Conservation (phyloP, 2,888 invertebrate species). For the Orgyia antiqua region DNA sequence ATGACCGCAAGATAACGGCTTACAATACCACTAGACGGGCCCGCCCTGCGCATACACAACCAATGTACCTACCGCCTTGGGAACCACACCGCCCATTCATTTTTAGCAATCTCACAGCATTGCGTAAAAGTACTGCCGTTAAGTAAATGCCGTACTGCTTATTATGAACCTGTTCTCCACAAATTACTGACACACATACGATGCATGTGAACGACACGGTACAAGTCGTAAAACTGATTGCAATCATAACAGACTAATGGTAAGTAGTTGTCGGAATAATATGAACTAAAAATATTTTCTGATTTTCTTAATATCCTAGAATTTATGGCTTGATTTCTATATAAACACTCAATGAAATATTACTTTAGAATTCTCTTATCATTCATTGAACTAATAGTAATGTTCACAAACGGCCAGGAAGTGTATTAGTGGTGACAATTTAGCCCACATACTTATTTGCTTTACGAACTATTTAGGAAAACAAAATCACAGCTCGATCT, state of each 20-base stretch:
- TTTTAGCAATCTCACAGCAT: constrained; percentile 37
- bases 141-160: constrained; percentile 34
- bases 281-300: no score
- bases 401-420: no score
- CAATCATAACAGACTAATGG: constrained; percentile 6
- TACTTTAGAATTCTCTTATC: no score
- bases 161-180: constrained; percentile 37
- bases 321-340: no score
- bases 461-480: no score
- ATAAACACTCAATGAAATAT: no score
- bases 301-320: no score
- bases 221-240: constrained; percentile 16
- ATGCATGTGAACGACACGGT: constrained; percentile 21
- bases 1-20: constrained; percentile 73
- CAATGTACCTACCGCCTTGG: constrained; percentile 33
- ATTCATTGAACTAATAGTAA: no score
- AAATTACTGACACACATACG: constrained; percentile 38
- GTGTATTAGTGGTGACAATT: no score
- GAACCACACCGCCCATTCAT: constrained; percentile 38
- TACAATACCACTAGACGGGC: constrained; percentile 47
- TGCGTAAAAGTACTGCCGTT: constrained; percentile 39
- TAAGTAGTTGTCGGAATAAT: no score
- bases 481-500: no score
- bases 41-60: constrained; percentile 37
- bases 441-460: no score